Evolutionary conservation across 2,113 vertebrate genomes (phyloP).

Genomic region (Triplophysa siluroides): DNA sequence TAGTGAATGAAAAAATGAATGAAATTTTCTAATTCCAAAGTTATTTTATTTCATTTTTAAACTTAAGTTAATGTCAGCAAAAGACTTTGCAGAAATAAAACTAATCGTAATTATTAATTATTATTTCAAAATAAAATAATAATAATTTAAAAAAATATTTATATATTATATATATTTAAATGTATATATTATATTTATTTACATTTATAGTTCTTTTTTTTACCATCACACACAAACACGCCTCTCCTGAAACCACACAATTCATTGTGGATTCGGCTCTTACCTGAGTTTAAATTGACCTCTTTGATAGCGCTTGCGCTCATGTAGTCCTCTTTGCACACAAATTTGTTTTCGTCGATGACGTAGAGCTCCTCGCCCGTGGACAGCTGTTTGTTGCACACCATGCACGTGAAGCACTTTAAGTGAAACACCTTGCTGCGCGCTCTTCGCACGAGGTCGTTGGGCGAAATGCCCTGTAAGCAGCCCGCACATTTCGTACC

Average conservation of each 20-base stretch:
- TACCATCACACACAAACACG: background rate
- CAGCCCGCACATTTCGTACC: slow-evolving; percentile 97
- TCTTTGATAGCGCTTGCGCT: slow-evolving; percentile 89
- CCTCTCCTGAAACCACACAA: background rate
- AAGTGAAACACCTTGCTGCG: slow-evolving; percentile 96
- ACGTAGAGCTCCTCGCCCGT: slow-evolving; percentile 97
- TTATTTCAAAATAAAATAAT: too few relatives aligned
- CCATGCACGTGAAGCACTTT: slow-evolving; percentile 98
- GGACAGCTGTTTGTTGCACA: slow-evolving; percentile 98
- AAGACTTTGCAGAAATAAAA: background rate
- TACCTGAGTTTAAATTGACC: slow-evolving; percentile 95
- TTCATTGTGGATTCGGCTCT: slow-evolving; percentile 1
- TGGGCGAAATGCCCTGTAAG: slow-evolving; percentile 93
- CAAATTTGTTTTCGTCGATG: slow-evolving; percentile 97
- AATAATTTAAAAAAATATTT: too few relatives aligned
- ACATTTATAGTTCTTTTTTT: too few relatives aligned
- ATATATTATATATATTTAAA: too few relatives aligned
- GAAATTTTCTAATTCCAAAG: background rate
- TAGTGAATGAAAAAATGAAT: background rate
- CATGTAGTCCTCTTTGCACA: slow-evolving; percentile 96
- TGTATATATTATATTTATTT: too few relatives aligned
- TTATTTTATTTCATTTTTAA: background rate
- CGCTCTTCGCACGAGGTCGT: slow-evolving; percentile 94
- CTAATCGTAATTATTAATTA: too few relatives aligned
- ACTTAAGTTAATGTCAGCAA: background rate